Conservation (phyloP, 2,888 invertebrate species). For the Ormyrus labotus region DNA sequence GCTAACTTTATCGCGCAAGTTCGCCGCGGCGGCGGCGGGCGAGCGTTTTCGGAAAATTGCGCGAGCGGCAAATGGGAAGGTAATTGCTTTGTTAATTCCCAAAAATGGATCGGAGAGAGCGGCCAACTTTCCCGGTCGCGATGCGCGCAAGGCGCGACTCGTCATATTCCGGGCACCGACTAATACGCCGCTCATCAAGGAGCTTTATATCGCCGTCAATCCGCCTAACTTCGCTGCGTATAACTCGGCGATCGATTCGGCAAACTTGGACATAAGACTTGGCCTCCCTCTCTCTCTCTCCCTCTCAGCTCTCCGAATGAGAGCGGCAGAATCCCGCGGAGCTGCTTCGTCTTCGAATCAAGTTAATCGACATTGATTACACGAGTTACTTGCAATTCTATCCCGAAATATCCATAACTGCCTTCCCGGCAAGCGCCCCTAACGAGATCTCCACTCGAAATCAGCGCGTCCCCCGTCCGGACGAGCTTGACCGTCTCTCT, state of each 20-base stretch:
- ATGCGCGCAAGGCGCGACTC: too few relatives aligned
- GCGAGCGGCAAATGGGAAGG: slow-evolving; percentile 11
- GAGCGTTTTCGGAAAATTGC: slow-evolving; percentile 43
- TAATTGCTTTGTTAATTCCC: slow-evolving; percentile 25
- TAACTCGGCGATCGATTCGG: slow-evolving; percentile 15
- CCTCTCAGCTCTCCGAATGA: too few relatives aligned
- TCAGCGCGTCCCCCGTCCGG: slow-evolving; percentile 14
- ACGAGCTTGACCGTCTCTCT: background rate
- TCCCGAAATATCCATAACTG: slow-evolving; percentile 50
- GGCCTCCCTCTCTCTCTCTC: too few relatives aligned
- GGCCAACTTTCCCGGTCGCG: too few relatives aligned
- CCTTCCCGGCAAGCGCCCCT: slow-evolving; percentile 4
- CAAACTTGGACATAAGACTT: slow-evolving; percentile 35
- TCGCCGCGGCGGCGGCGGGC: background rate
- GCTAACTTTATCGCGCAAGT: slow-evolving; percentile 47
- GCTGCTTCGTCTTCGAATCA: slow-evolving; percentile 1
- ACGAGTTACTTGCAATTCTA: slow-evolving; percentile 40
- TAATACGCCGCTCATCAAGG: background rate
- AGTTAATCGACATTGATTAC: slow-evolving; percentile 54
- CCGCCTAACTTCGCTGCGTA: background rate
- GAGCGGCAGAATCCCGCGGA: too few relatives aligned
- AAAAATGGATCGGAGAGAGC: background rate
- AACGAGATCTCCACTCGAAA: slow-evolving; percentile 53
- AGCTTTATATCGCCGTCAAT: background rate
- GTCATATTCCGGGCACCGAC: background rate